Conservation (phyloP, 2,888 invertebrate genomes). For the Alloscopus bannaensis region DNA sequence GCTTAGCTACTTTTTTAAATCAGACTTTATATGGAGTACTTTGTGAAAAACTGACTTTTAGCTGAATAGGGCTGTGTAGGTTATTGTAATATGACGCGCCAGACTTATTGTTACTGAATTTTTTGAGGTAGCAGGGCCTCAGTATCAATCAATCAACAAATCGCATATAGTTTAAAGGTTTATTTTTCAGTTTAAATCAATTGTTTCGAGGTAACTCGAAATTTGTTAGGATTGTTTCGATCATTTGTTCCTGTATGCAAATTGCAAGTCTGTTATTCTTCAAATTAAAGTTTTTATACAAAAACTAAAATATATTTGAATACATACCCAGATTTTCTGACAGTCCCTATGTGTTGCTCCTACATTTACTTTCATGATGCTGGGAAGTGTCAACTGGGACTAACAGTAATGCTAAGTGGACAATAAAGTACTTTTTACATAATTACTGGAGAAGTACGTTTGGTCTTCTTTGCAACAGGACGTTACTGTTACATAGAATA, state of each 20-base stretch:
- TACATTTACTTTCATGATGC: constrained; percentile 34
- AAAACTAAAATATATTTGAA: too few species aligned
- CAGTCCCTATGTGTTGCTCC: constrained; percentile 60
- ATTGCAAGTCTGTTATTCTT: background rate
- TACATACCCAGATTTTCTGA: too few species aligned
- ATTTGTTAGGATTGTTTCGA: background rate
- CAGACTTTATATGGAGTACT: background rate
- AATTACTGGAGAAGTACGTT: background rate
- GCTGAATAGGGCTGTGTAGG: background rate
- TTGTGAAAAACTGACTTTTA: background rate
- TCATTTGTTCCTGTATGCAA: constrained; percentile 45
- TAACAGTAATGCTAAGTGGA: constrained; percentile 31
- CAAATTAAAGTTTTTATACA: too few species aligned
- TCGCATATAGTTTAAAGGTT: background rate
- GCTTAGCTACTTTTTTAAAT: too few species aligned
- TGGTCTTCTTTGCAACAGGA: background rate
- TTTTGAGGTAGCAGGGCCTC: background rate
- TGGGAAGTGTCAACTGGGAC: constrained; percentile 61
- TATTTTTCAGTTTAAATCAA: background rate
- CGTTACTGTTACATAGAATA: background rate
- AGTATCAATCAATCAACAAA: background rate
- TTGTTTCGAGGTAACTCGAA: background rate
- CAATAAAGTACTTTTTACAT: background rate
- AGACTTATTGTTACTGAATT: background rate
- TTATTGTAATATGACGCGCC: background rate